Conservation (phyloP, 2,888 invertebrate species). For the Drosophila niveifrons region DNA sequence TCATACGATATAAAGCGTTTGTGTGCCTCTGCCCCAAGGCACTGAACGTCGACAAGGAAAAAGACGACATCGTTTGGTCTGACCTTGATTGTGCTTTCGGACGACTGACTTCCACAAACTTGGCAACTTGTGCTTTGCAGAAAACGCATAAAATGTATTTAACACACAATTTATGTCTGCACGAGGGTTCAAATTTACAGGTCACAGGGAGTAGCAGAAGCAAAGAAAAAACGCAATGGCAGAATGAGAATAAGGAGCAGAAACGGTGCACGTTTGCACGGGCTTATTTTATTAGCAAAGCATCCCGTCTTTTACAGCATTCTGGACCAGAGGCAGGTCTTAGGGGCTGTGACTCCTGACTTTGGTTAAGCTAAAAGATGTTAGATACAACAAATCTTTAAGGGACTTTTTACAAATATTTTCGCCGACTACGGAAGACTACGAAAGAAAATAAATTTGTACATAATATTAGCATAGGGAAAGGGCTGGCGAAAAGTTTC, state of each 20-base stretch:
- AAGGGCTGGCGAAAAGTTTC: conserved; percentile 14
- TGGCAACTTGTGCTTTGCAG: conserved; percentile 17
- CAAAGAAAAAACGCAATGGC: background rate
- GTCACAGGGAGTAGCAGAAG: conserved; percentile 45
- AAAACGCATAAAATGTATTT: conserved; percentile 81
- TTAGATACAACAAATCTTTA: conserved; percentile 17
- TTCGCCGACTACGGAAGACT: too few relatives aligned
- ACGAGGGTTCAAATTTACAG: conserved; percentile 78
- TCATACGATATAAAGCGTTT: conserved; percentile 57
- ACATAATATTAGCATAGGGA: conserved; percentile 6
- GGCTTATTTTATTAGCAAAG: conserved; percentile 76
- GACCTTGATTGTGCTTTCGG: conserved; percentile 77
- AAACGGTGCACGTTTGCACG: conserved; percentile 53
- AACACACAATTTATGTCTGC: conserved; percentile 81
- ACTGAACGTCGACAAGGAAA: conserved; percentile 62
- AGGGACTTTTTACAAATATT: conserved; percentile 28
- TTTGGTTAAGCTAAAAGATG: conserved; percentile 35
- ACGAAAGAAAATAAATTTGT: background rate
- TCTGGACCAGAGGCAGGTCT: conserved; percentile 28
- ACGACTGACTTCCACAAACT: conserved; percentile 63
- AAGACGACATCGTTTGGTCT: conserved; percentile 32
- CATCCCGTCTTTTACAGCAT: conserved; percentile 40
- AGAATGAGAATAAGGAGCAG: background rate
- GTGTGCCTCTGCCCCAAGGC: conserved; percentile 31
- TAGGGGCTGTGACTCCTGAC: conserved; percentile 7